Evolutionary conservation across 2,888 invertebrate species (phyloP).

Genomic region (Acleris laterana): DNA sequence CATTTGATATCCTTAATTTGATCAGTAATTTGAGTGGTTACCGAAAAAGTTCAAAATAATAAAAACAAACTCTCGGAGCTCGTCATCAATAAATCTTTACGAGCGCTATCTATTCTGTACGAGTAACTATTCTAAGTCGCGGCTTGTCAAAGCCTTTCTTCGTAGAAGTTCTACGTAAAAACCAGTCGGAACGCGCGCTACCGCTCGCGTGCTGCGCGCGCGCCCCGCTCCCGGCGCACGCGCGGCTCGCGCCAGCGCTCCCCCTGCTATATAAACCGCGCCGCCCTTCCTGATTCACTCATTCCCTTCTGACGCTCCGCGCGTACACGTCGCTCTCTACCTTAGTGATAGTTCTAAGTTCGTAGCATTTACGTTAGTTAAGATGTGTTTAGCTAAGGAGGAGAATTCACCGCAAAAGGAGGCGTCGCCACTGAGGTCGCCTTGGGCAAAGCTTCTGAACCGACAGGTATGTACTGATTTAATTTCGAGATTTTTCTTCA

Average conservation of each 20-base stretch:
- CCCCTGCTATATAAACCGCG: conserved; percentile 66
- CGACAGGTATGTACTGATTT: conserved; percentile 77
- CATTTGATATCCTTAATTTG: conserved; percentile 11
- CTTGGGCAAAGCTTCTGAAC: conserved; percentile 83
- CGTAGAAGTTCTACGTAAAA: conserved; percentile 76
- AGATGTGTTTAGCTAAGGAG: conserved; percentile 84
- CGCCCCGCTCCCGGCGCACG: conserved; percentile 61
- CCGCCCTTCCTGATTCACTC: conserved; percentile 77
- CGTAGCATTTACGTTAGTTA: conserved; percentile 63
- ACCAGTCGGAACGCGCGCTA: conserved; percentile 78
- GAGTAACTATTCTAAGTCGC: conserved; percentile 61
- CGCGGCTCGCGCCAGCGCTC: conserved; percentile 56
- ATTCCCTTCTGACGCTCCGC: conserved; percentile 74
- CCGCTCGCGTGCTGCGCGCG: conserved; percentile 74
- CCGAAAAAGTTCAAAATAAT: conserved; percentile 22
- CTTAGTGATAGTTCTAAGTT: conserved; percentile 64
- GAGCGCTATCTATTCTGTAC: conserved; percentile 53
- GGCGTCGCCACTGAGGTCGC: conserved; percentile 78
- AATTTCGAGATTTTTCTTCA: conserved; percentile 9
- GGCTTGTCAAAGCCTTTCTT: conserved; percentile 78
- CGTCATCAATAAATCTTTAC: conserved; percentile 65
- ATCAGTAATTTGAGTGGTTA: conserved; percentile 20
- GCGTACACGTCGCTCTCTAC: conserved; percentile 67
- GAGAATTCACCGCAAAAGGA: conserved; percentile 74
- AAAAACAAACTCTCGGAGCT: conserved; percentile 31